Base-by-base conservation (phyloP, 2,888 invertebrate species). In the Yponomeuta sedellus region DNA sequence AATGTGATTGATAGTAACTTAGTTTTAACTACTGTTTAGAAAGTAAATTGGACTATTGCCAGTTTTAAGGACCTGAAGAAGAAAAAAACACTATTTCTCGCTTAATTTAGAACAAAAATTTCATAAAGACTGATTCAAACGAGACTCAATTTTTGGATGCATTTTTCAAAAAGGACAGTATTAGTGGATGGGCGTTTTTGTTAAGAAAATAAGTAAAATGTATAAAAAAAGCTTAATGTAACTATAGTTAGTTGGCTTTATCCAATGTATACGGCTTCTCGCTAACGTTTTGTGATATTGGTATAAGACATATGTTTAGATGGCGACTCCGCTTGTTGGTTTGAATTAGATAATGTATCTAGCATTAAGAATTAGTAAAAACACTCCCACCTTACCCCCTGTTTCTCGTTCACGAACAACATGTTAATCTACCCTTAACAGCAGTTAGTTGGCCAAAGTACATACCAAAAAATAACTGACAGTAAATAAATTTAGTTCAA, bases 251-350 rank as follows among this genome's bases (percentile, higher is more conserved):
- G 44, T 52, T 52, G 12, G 44, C 44, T 52, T 52, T 52, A 16
- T 52, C 16, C 44, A 61, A 71, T 75, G 84, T 86, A 82, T 83
- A 84, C 86, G 83, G 85, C 83, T 86, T 87, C 69, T 83, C 79
- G 79, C 82, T 82, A 77, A 80, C 75, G 77, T 86, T 80, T 86
- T 88, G 88, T 88, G 87, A 88, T 87, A 86, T 80, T 78, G 77
- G 75, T 74, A 52, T 68, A 34, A 58, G 72, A 77, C 80, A 75
- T 75, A 74, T 40, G 68, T 69, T 68, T 52, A 52, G 16, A 44
- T 12, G 44, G 12, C 12, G 16, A 52, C 16, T 52, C 16, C 3
- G 44, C 16, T 16, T 52, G 44, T 16, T 16, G 44, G 44, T 16
- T 52, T 52, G 44, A 5, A 16, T 12, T 52, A 12, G 44, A 16